phyloP scores from a whole-genome alignment of 2,797 vertebrate genomes.

The Ibycter americanus region DNA sequence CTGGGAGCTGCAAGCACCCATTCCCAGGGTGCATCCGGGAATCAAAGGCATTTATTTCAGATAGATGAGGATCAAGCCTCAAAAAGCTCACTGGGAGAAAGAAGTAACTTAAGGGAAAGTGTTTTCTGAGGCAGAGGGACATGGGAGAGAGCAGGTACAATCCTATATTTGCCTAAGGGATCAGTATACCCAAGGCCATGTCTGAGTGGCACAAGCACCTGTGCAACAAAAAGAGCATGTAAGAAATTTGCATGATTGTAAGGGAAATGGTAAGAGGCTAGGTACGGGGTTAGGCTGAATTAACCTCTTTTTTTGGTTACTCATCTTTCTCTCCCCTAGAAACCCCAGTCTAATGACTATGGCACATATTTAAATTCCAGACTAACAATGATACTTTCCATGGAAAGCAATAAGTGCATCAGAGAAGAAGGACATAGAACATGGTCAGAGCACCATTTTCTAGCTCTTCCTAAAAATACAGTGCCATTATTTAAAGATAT shows the following conservation, averaged over 20 bases:
- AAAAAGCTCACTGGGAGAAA: neutral
- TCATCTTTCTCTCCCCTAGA: neutral
- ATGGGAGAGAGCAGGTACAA: neutral
- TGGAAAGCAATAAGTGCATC: neutral
- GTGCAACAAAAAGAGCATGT: neutral
- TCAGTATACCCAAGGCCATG: neutral
- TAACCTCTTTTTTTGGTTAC: neutral
- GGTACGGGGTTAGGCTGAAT: neutral
- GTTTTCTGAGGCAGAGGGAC: neutral
- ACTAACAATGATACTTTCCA: neutral
- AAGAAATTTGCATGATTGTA: neutral
- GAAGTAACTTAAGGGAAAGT: neutral
- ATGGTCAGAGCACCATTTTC: neutral
- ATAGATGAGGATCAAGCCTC: neutral
- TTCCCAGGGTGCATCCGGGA: fast-evolving
- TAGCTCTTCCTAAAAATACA: neutral
- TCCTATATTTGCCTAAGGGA: neutral
- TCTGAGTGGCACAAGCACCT: neutral
- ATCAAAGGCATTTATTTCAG: neutral
- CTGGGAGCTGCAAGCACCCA: neutral
- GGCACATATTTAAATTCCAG: neutral
- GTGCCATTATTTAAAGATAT: neutral
- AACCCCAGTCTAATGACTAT: neutral
- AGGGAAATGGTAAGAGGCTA: neutral
- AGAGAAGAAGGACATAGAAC: neutral